Percentiles rank a stretch among this genome's conserved stretches.
phyloP scores from a whole-genome alignment of 92 coral and sea anemone species.

The Heliopora coerulea region DNA sequence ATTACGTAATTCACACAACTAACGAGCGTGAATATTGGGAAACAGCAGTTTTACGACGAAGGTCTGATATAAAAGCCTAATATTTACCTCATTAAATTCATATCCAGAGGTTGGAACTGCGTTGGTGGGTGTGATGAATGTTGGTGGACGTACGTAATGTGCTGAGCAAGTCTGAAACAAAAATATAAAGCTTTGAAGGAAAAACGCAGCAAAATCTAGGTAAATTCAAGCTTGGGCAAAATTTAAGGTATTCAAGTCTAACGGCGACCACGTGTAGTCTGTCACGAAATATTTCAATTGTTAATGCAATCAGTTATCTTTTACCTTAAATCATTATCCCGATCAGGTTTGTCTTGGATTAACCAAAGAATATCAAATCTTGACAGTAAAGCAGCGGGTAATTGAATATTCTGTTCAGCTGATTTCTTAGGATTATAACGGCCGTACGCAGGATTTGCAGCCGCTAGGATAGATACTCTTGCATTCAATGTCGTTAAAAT shows the following conservation, averaged over 20 bases:
- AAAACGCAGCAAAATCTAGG: too few species aligned
- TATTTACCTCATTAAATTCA: slow-evolving; percentile 92
- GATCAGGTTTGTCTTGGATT: slow-evolving; percentile 96
- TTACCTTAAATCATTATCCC: slow-evolving; percentile 91
- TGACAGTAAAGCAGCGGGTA: slow-evolving; percentile 95
- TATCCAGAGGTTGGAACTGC: slow-evolving; percentile 83
- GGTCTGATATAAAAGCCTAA: too few species aligned
- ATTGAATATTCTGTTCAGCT: slow-evolving; percentile 98
- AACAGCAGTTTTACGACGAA: too few species aligned
- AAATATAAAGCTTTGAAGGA: background rate
- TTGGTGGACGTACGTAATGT: slow-evolving; percentile 95
- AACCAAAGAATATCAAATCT: slow-evolving; percentile 97
- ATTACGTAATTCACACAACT: too few species aligned
- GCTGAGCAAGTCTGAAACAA: slow-evolving; percentile 78
- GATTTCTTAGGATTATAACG: slow-evolving; percentile 98
- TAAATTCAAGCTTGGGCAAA: too few species aligned
- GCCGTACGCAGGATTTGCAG: slow-evolving; percentile 99
- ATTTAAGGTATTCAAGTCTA: too few species aligned
- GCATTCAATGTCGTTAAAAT: slow-evolving; percentile 98
- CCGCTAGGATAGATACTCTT: slow-evolving; percentile 93
- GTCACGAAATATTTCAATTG: too few species aligned
- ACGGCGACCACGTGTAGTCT: too few species aligned
- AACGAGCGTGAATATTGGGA: too few species aligned
- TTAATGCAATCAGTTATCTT: background rate
- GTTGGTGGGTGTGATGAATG: slow-evolving; percentile 87